These are phyloP conservation scores for Drosophila borborema DNA, from an alignment of 2,888 invertebrate genomes.

Conservation along the genomic window DNA sequence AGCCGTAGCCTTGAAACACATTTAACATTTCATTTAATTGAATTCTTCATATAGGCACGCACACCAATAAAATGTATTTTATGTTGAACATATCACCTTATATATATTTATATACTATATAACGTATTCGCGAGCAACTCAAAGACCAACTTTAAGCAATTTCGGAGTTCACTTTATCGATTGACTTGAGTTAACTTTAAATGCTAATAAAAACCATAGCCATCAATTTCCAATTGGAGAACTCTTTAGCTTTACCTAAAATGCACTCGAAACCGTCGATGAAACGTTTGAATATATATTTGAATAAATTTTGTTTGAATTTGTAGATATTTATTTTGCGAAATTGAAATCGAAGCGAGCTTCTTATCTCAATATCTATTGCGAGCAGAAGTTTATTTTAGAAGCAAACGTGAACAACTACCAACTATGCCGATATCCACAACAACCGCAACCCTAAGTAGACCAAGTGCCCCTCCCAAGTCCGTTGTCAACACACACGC, in stretches of 20 bases:
- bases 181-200: slow-evolving; percentile 57
- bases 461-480: slow-evolving; percentile 48
- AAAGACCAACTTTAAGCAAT: slow-evolving; percentile 27
- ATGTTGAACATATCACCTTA: slow-evolving; percentile 5
- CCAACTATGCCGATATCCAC: slow-evolving; percentile 67
- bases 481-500: slow-evolving; percentile 54
- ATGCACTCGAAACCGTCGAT: slow-evolving; percentile 2
- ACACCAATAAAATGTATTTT: slow-evolving; percentile 39
- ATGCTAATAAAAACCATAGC: neutral
- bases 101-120: slow-evolving; percentile 16
- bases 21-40: slow-evolving; percentile 56
- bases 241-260: slow-evolving; percentile 32
- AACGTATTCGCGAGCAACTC: slow-evolving; percentile 34
- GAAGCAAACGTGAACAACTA: slow-evolving; percentile 70
- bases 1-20: slow-evolving; percentile 70
- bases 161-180: slow-evolving; percentile 71
- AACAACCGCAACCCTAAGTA: slow-evolving; percentile 81
- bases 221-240: slow-evolving; percentile 1
- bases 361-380: slow-evolving; percentile 32
- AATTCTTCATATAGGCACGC: slow-evolving; percentile 44
- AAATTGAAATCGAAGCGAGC: slow-evolving; percentile 20
- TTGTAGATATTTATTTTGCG: slow-evolving; percentile 21
- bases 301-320: neutral
- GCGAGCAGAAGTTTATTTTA: slow-evolving; percentile 64
- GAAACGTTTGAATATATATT: neutral